Base-by-base conservation (phyloP, 1,140 invertebrate genomes). In the Pararge aegeria region DNA sequence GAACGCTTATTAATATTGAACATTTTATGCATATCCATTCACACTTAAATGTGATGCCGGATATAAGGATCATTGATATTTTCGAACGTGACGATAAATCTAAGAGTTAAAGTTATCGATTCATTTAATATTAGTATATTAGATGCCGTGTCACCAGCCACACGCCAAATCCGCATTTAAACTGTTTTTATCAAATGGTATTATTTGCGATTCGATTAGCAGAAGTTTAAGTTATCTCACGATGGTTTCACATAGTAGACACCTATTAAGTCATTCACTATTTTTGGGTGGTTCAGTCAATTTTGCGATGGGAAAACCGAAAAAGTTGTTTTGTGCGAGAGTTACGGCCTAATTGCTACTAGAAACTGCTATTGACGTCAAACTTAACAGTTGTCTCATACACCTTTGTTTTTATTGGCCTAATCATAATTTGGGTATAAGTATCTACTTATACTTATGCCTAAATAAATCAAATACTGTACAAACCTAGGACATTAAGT, bases 131-230 rank as follows among this genome's bases (percentile, higher is more conserved):
- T 87, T 86, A 67, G 70, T 70, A 74, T 61, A 67, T 63, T 53
- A 62, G 66, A 80, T 83, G 77, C 74, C 73, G 71, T 82, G 77
- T 70, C 76, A 79, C 72, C 68, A 70, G 71, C 61, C n/a, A 78
- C 68, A 69, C 72, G 85, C 73, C 66, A 87, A 85, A 88, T 88
- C 85, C 85, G 85, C 80, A 64, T 86, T 73, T 76, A 59, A 79
- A 63, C 68, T 83, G 80, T 81, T 82, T 84, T 78, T 68, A 50
- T 67, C 59, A 61, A 65, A 70, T 51, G 71, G 78, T 27, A 79
- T 77, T 84, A 66, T 89, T 85, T 85, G 80, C 73, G 71, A 68
- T 80, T 78, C 70, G 74, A 83, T 89, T 87, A 87, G 79, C 86
- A 70, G 70, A 71, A 78, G 79, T 81, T 89, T 78, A 83, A 86